Evolutionary conservation across 2,888 invertebrate genomes (phyloP).

Genomic region (Netelia virgata): DNA sequence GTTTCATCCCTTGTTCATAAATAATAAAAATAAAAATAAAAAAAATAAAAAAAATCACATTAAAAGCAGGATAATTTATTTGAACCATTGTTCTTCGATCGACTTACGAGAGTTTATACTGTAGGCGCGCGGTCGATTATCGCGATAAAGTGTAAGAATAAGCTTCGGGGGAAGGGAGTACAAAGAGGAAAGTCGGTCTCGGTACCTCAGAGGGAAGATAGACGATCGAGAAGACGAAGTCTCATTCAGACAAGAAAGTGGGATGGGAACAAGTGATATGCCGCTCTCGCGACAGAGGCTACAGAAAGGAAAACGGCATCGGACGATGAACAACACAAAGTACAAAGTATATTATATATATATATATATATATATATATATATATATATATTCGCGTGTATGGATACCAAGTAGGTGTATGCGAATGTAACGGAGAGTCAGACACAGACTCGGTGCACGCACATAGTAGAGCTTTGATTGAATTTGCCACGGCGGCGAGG

Average conservation of each 20-base stretch:
- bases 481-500: conserved; percentile 80
- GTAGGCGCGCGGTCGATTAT: background rate
- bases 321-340: conserved; percentile 69
- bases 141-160: conserved; percentile 41
- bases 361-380: conserved; percentile 10
- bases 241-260: conserved; percentile 58
- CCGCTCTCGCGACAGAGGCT: conserved; percentile 52
- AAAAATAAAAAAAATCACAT: background rate
- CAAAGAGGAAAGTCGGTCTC: conserved; percentile 32
- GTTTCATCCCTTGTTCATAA: no score
- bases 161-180: conserved; percentile 24
- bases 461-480: conserved; percentile 80
- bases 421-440: conserved; percentile 65
- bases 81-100: background rate
- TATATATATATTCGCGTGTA: conserved; percentile 1
- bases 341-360: conserved; percentile 64
- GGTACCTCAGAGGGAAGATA: conserved; percentile 59
- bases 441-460: conserved; percentile 61
- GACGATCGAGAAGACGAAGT: conserved; percentile 60
- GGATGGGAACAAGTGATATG: conserved; percentile 62
- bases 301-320: conserved; percentile 58
- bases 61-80: background rate
- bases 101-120: conserved; percentile 7
- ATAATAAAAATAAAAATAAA: no score
- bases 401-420: conserved; percentile 48